Conservation (phyloP, 2,888 invertebrate genomes). For the Eilema sororculum region DNA sequence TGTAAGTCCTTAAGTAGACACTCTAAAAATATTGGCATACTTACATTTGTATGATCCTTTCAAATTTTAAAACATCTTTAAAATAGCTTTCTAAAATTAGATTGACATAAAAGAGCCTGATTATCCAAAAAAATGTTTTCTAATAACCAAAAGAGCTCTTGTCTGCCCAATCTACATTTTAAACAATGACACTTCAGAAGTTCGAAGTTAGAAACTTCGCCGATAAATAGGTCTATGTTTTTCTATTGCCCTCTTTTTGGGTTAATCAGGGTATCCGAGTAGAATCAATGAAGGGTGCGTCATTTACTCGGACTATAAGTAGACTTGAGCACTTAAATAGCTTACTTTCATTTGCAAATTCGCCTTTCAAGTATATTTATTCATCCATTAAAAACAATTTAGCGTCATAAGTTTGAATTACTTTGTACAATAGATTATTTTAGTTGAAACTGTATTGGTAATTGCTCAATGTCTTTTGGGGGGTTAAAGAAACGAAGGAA, state of each 20-base stretch:
- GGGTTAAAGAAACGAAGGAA: no score
- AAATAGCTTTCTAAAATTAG: not conserved
- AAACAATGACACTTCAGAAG: constrained; percentile 44
- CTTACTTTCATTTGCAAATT: constrained; percentile 13
- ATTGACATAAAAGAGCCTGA: not conserved
- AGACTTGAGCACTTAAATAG: constrained; percentile 8
- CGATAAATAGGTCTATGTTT: constrained; percentile 39
- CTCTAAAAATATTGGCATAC: not conserved
- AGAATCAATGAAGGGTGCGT: constrained; percentile 19
- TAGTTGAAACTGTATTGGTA: not conserved
- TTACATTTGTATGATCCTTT: not conserved
- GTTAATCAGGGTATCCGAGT: constrained; percentile 24
- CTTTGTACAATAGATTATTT: not conserved
- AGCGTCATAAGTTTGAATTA: not conserved
- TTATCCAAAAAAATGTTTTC: constrained; percentile 18
- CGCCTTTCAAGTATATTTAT: not conserved
- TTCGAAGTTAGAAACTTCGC: constrained; percentile 40
- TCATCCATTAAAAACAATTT: not conserved
- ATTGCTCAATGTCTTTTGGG: not conserved
- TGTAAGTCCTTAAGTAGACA: not conserved
- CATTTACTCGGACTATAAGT: constrained; percentile 8
- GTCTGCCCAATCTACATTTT: constrained; percentile 36
- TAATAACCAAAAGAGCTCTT: constrained; percentile 30
- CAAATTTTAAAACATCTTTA: not conserved
- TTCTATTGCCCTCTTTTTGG: constrained; percentile 25